Percentiles rank a stretch among this genome's conserved stretches.
phyloP scores from a whole-genome alignment of 2,113 vertebrate species.

The Aldabrachelys gigantea region DNA sequence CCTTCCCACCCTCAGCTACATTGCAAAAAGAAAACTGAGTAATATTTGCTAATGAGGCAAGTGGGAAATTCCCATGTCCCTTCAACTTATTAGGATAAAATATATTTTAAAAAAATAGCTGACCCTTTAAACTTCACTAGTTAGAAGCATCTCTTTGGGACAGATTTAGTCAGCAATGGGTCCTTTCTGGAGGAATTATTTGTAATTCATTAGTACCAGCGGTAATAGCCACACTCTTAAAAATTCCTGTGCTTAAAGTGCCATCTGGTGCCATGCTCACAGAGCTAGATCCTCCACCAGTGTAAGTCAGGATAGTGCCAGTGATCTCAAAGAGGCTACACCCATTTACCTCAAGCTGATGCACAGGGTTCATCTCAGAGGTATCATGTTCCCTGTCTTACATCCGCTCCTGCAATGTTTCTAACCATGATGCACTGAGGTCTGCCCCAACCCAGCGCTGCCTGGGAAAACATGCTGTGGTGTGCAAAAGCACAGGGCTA shows the following conservation, averaged over 20 bases:
- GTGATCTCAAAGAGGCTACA: not conserved
- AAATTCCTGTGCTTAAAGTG: slow-evolving; percentile 60
- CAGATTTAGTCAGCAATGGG: slow-evolving; percentile 53
- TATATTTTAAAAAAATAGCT: slow-evolving; percentile 50
- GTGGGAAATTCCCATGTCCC: slow-evolving; percentile 42
- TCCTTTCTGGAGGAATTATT: slow-evolving; percentile 54
- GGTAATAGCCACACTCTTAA: slow-evolving; percentile 53
- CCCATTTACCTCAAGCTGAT: not conserved
- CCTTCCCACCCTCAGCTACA: not conserved
- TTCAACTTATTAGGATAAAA: slow-evolving; percentile 56
- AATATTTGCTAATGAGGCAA: slow-evolving; percentile 73
- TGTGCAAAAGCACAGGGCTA: rapidly evolving
- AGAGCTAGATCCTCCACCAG: not conserved
- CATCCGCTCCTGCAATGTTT: rapidly evolving
- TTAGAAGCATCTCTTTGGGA: slow-evolving; percentile 48
- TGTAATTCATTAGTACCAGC: slow-evolving; percentile 58
- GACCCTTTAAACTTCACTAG: slow-evolving; percentile 63
- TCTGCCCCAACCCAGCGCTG: not conserved
- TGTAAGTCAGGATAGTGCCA: slow-evolving; percentile 14
- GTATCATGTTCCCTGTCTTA: not conserved
- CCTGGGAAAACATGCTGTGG: not conserved
- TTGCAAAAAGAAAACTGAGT: slow-evolving; percentile 55
- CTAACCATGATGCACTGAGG: rapidly evolving
- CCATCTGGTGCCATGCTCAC: slow-evolving; percentile 31
- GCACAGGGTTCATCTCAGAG: not conserved